A percentile compares a stretch with the other conserved stretches of the same genome.
phyloP scores from a whole-genome alignment of 2,888 invertebrate genomes.

The Lissonota sp. region DNA sequence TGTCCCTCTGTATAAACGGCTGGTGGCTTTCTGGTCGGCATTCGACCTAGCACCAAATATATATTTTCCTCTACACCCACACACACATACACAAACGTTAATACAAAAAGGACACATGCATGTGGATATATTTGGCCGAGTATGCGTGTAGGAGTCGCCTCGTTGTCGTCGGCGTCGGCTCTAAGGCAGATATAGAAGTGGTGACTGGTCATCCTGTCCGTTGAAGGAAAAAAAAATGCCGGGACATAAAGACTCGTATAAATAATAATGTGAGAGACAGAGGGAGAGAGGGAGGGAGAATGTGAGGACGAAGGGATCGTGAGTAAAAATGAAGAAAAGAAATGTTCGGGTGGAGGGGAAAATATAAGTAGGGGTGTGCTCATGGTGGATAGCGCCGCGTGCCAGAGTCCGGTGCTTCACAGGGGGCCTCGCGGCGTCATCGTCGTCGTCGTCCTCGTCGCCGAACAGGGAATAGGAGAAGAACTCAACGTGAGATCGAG shows the following conservation, averaged over 20 bases:
- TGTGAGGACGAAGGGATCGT: slow-evolving; percentile 31
- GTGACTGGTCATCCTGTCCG: slow-evolving; percentile 64
- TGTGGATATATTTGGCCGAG: slow-evolving; percentile 35
- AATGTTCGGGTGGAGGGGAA: slow-evolving; percentile 18
- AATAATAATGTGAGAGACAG: slow-evolving; percentile 66
- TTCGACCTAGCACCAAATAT: slow-evolving; percentile 41
- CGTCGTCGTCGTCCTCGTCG: slow-evolving; percentile 15
- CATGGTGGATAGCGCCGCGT: slow-evolving; percentile 79
- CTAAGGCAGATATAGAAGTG: slow-evolving; percentile 52
- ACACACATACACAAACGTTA: background rate
- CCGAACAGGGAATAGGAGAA: slow-evolving; percentile 48
- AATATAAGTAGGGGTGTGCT: slow-evolving; percentile 54
- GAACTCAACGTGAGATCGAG: slow-evolving; percentile 78
- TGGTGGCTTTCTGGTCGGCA: slow-evolving; percentile 28
- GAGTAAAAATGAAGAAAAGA: slow-evolving; percentile 14
- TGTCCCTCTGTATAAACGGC: slow-evolving; percentile 33
- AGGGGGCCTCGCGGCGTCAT: slow-evolving; percentile 76
- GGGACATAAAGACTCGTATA: slow-evolving; percentile 67
- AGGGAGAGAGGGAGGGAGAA: slow-evolving; percentile 52
- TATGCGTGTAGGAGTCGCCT: slow-evolving; percentile 56
- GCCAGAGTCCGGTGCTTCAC: slow-evolving; percentile 78
- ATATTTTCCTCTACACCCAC: slow-evolving; percentile 35
- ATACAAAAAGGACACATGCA: background rate
- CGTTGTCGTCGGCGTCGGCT: slow-evolving; percentile 40
- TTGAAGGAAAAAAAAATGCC: slow-evolving; percentile 50